Evolutionary conservation across 2,113 vertebrate species (phyloP).

Genomic region (Montifringilla adamsi): DNA sequence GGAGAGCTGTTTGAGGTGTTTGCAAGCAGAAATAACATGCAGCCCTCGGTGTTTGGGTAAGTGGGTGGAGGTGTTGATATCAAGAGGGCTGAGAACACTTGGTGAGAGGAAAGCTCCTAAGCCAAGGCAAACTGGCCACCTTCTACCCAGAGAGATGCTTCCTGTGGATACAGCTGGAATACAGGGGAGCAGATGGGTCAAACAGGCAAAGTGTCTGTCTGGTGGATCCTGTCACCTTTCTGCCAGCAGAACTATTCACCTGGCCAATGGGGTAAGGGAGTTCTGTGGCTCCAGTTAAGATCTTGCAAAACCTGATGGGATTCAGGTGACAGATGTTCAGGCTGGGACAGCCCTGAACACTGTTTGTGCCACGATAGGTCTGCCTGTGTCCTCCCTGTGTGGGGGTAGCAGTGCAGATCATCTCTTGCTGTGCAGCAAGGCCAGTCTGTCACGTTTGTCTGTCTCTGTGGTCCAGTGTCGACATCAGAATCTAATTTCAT

Average conservation of each 20-base stretch:
- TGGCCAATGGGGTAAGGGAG: neutral
- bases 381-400: neutral
- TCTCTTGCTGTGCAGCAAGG: neutral
- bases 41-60: neutral
- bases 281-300: neutral
- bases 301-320: neutral
- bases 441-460: neutral
- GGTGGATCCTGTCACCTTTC: neutral
- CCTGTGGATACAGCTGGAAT: neutral
- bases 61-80: neutral
- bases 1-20: neutral
- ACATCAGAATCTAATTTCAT: neutral
- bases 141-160: neutral
- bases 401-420: neutral
- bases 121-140: neutral
- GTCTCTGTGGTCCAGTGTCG: neutral
- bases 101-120: neutral
- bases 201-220: neutral
- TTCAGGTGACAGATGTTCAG: neutral
- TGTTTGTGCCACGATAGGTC: rapidly evolving
- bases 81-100: neutral
- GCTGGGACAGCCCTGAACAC: neutral
- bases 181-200: neutral
- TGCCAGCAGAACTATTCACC: neutral
- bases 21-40: neutral